Conservation (phyloP, 2,888 invertebrate species). For the Alentia gelatinosa region DNA sequence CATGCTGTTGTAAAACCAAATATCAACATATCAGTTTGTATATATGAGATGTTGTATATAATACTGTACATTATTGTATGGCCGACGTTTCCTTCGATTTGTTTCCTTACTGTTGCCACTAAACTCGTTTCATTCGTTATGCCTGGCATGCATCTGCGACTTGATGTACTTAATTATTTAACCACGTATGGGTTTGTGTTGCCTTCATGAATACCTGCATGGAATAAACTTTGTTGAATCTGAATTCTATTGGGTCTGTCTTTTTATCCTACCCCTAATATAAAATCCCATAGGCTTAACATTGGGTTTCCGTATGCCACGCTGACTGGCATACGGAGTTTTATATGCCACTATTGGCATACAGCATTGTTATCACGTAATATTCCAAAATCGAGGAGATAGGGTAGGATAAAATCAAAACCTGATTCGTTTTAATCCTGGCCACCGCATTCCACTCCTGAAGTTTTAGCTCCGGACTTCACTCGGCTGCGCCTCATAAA, state of each 20-base stretch:
- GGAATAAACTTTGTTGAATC: slow-evolving; percentile 10
- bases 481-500: no score
- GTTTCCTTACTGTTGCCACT: background rate
- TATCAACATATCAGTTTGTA: background rate
- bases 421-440: no score
- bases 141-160: background rate
- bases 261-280: background rate
- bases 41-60: background rate
- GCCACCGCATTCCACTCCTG: no score
- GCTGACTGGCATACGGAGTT: no score
- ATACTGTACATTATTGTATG: background rate
- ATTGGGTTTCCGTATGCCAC: no score
- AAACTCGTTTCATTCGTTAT: background rate
- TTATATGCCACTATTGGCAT: no score
- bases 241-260: background rate
- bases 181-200: background rate
- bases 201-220: background rate
- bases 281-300: no score
- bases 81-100: background rate
- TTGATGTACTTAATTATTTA: background rate
- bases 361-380: no score
- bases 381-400: no score
- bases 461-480: no score
- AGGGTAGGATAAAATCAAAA: no score
- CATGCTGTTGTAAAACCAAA: background rate